Conservation (phyloP, 2,113 vertebrate genomes). For the Lethenteron camtschaticum region DNA sequence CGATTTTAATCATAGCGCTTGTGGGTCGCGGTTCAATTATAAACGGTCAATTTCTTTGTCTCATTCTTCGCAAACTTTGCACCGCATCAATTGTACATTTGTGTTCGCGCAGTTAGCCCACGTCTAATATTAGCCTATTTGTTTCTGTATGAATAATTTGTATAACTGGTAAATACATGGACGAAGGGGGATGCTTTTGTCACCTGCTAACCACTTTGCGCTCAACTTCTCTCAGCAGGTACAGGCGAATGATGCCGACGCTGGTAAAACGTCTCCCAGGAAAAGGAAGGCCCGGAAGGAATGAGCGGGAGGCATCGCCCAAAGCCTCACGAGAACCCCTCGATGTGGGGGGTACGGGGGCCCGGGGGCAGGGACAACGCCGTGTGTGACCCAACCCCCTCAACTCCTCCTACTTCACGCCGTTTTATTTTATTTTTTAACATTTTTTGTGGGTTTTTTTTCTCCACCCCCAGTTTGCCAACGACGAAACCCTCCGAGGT, state of each 20-base stretch:
- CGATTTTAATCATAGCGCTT: no score
- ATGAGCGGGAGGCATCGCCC: not conserved
- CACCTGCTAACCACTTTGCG: not conserved
- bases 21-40: no score
- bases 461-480: no score
- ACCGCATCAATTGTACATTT: not conserved
- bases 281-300: constrained; percentile 1
- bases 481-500: no score
- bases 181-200: not conserved
- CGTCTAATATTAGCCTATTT: not conserved
- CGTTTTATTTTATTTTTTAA: no score
- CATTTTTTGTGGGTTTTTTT: no score
- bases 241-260: not conserved
- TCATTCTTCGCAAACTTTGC: not conserved
- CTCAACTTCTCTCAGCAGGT: not conserved
- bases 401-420: no score
- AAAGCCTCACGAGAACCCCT: no score
- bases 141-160: not conserved
- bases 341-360: no score
- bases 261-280: not conserved
- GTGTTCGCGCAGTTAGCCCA: not conserved
- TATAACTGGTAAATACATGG: not conserved
- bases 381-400: no score
- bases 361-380: no score
- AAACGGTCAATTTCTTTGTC: no score